Evolutionary conservation across 2,797 vertebrate species (phyloP).

Genomic region (Pseudochirops cupreus): DNA sequence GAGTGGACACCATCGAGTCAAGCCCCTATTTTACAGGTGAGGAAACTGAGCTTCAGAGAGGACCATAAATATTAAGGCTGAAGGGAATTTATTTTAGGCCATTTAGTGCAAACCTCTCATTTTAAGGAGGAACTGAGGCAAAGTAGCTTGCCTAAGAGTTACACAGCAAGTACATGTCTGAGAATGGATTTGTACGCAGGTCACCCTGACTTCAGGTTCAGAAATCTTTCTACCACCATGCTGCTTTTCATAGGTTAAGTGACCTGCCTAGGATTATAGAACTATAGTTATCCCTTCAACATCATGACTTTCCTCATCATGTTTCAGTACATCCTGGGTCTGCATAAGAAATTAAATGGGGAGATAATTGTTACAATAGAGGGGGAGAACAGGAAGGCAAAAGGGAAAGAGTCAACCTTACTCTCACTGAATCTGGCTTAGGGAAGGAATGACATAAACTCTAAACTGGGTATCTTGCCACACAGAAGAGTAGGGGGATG

Average conservation of each 20-base stretch:
- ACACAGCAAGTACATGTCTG: background rate
- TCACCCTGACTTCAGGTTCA: background rate
- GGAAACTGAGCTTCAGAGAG: background rate
- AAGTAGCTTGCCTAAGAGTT: background rate
- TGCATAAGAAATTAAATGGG: no score
- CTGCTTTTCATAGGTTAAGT: background rate
- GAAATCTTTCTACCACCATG: background rate
- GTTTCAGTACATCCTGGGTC: no score
- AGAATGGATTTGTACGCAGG: background rate
- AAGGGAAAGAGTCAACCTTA: no score
- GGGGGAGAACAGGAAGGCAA: no score
- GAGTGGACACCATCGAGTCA: background rate
- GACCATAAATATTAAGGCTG: background rate
- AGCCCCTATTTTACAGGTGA: background rate
- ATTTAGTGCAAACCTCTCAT: background rate
- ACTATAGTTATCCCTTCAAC: background rate
- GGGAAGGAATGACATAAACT: no score
- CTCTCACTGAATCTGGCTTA: no score
- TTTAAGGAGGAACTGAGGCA: background rate
- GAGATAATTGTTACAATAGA: no score
- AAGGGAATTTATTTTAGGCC: background rate
- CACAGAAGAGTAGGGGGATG: no score
- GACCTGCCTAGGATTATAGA: background rate
- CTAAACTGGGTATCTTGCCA: no score
- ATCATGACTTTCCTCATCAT: background rate